Evolutionary conservation across 2,888 invertebrate species (phyloP), one percentile per base, ranked within the genome.

Genomic region (Unio pictorum): DNA sequence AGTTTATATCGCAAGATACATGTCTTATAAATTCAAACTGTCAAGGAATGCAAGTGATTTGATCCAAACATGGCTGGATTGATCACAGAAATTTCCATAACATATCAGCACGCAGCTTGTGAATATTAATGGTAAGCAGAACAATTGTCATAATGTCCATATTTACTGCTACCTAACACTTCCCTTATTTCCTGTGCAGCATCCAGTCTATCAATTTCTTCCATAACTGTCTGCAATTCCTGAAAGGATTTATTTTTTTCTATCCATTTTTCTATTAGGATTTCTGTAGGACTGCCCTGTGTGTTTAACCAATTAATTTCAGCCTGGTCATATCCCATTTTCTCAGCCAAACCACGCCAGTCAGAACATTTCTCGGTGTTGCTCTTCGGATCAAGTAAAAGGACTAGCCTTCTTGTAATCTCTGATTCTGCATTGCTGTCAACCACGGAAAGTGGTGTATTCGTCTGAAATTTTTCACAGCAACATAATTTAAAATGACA

Each of bases 301-400:
- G 55, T 61, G n/a, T 72, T 75, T 23, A 81, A 58, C 75, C 78
- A 81, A 7, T 69, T 58, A 34, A 81, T 75, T 61, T 74, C 67
- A 0, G 79, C 66, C 3, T 68, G 56, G 15, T 66, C 60, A 61
- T 73, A 69, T 11, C 73, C 72, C 65, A 81, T 70, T 63, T 72
- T 71, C 15, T 74, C 74, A 2, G 81, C 81, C 15, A 81, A 57
- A n/a, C 63, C 62, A n/a, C 67, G 68, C 75, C 77, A 81, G 70
- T 80, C 77, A 4, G 45, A 45, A 45, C 45, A 45, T 45, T 15
- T 45, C 0, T 71, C 75, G 2, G 73, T 60, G 30, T 72, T 73
- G 18, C 65, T 68, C 2, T 60, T 62, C 0, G 76, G 76, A 54
- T 81, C 79, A 17, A 81, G 70, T 4, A 76, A 55, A 28, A 81